Base-by-base conservation (phyloP, 2,888 invertebrate species). In the Lasius fuliginosus region DNA sequence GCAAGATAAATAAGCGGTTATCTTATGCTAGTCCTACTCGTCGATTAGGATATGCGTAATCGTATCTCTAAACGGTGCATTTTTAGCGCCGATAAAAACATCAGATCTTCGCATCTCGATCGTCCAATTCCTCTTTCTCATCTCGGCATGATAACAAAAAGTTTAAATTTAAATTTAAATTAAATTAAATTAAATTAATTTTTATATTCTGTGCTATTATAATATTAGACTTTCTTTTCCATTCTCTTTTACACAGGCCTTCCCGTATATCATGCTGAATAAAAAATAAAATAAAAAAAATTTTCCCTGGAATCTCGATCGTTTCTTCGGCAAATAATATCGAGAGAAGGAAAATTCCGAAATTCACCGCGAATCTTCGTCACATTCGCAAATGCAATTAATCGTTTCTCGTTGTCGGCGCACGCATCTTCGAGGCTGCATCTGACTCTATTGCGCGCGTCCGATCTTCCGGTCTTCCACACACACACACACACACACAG, bases 281-380 rank as follows among this genome's bases (percentile, higher is more conserved):
- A 33, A 33, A 33, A 33, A 33, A 33, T 33, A 23, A 23, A 23
- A 23, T 23, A 58, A 58, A 58, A 1, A 18, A 53, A 2, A 4
- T n/a, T 18, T 8, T 15, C 49, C 18, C 18, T n/a, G 18, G 1
- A 23, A 23, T 23, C 23, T 8, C 18, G 53, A 53, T 53, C 8
- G n/a, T n/a, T n/a, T 53, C 53, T 53, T 53, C 49, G 18, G 53
- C n/a, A 53, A n/a, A n/a, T n/a, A 64, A 64, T 36, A n/a, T 64
- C n/a, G n/a, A 1, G 27, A 3, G 36, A n/a, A 36, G 12, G 12
- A 36, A 64, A 64, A 62, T 62, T 33, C 18, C 9, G 9, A 33
- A 18, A 36, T 36, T n/a, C 23, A 23, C 5, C 11, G 23, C 4
- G 9, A 18, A 5, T 68, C 27, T 30, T 27, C 15, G 15, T 27